phyloP scores from a whole-genome alignment of 2,113 vertebrate species.

The Pomatostomus ruficeps region DNA sequence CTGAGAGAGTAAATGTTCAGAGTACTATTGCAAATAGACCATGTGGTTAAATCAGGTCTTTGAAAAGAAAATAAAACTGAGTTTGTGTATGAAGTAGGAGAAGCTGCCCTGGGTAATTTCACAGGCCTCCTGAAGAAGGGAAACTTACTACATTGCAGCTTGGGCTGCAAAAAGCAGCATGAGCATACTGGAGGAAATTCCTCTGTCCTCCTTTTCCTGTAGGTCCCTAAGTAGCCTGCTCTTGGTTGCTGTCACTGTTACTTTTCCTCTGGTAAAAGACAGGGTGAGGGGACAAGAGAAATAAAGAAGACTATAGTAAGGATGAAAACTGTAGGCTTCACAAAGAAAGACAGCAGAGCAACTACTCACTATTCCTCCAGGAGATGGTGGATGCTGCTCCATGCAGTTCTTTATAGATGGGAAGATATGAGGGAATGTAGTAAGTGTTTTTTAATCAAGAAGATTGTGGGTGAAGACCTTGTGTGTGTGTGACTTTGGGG shows the following conservation, averaged over 20 bases:
- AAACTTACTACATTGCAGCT: not conserved
- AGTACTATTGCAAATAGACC: not conserved
- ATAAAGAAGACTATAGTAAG: not conserved
- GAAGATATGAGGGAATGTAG: not conserved
- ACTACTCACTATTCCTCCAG: not conserved
- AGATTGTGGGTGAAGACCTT: not conserved
- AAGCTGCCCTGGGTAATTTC: not conserved
- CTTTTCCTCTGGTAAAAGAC: not conserved
- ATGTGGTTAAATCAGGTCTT: not conserved
- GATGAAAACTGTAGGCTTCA: not conserved
- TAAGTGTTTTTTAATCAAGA: not conserved
- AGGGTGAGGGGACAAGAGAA: not conserved
- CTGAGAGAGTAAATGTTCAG: not conserved
- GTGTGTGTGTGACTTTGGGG: not conserved
- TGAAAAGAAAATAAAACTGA: not conserved
- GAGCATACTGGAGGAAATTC: not conserved
- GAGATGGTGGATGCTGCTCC: not conserved
- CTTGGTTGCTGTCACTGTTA: not conserved
- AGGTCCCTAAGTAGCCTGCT: not conserved
- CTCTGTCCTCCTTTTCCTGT: not conserved
- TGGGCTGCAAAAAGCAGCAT: rapidly evolving
- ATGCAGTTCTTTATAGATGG: not conserved
- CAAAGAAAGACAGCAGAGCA: not conserved
- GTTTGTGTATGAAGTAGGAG: not conserved
- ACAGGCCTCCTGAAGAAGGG: not conserved